Base-by-base conservation (phyloP, 1,140 invertebrate genomes). In the Galleria mellonella region DNA sequence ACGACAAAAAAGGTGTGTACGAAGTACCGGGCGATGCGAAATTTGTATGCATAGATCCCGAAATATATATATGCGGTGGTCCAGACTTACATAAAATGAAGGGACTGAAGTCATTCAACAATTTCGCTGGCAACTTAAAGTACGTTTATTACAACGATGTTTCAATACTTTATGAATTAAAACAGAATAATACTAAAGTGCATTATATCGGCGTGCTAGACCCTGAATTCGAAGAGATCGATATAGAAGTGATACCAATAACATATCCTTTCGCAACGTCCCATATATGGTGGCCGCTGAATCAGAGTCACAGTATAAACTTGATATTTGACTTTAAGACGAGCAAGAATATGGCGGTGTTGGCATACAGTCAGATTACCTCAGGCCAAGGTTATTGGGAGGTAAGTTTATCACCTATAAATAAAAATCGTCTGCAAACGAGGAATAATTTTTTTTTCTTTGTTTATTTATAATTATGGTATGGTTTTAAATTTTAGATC, bases 141-240 rank as follows among this genome's bases (percentile, higher is more conserved):
- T 96, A 96, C 75, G 94, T 97, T 12, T 97, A 96, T 73, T 96
- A 95, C 71, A 97, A 97, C 73, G 94, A 96, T 58, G 91, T 96
- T 10, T 96, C 95, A 0, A 94, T 98, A 43, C 87, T 98, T 32
- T 96, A 96, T 68, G 94, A 96, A 67, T 77, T 98, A 40, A 92
- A 94, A 53, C 90, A 92, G 54, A 90, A 90, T 45, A 93, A 94
- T 78, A 91, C 92, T 11, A 96, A 95, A 88, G 93, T 95, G 1
- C 92, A 93, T 65, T 94, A 94, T 63, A 93, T 93, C 51, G 91
- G 95, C 10, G 92, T 96, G 0, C 74, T 95, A 35, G 91, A 92
- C 50, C 93, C 94, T 0, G 92, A 96, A 74, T 95, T 94, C 62
- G 91, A 92, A 52, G 94, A 96, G 70, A 90, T 91, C 32, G 91